phyloP scores from a whole-genome alignment of 2,888 invertebrate genomes.

The Oxyteleia sp. region DNA sequence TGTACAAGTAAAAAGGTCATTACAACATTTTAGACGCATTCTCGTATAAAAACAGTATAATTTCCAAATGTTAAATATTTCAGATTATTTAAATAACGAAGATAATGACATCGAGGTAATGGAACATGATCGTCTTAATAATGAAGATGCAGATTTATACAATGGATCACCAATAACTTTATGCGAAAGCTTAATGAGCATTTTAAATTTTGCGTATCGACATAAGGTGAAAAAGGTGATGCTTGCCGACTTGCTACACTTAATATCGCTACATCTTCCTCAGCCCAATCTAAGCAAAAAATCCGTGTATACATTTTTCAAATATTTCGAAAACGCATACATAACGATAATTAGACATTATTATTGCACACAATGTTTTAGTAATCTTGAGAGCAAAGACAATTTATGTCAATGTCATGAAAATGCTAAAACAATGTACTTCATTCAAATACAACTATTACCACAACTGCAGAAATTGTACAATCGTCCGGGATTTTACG shows the following conservation, averaged over 20 bases:
- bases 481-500: constrained; percentile 1
- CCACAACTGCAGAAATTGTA: neutral
- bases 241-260: constrained; percentile 3
- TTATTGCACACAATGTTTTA: neutral
- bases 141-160: constrained; percentile 16
- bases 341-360: neutral
- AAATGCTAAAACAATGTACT: constrained; percentile 8
- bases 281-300: constrained; percentile 7
- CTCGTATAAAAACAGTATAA: no score
- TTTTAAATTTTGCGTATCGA: constrained; percentile 12
- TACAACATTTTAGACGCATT: no score
- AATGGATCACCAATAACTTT: neutral
- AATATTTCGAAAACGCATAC: neutral
- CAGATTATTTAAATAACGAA: constrained; percentile 6
- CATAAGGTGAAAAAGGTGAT: neutral
- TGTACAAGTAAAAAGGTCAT: no score
- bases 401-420: neutral
- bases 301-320: neutral
- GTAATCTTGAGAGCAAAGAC: neutral
- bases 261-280: constrained; percentile 2
- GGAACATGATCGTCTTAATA: neutral
- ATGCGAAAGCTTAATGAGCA: constrained; percentile 1
- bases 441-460: constrained; percentile 4
- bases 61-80: constrained; percentile 9
- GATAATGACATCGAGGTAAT: neutral